Conservation (phyloP, 2,797 vertebrate genomes). For the Oryzias dopingdopingensis region DNA sequence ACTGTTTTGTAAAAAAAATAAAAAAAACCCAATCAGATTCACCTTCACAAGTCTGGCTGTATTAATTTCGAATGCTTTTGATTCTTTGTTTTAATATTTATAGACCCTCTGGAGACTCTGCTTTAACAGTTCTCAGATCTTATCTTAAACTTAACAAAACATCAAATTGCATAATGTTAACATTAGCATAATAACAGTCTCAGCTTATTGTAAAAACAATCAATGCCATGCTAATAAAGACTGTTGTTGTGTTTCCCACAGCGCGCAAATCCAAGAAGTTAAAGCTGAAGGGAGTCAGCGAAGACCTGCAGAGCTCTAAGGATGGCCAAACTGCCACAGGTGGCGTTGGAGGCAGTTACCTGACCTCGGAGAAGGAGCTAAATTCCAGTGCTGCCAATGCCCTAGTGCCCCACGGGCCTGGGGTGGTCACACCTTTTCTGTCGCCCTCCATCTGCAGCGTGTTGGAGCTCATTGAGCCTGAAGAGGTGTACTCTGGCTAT, state of each 20-base stretch:
- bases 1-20: too few relatives aligned
- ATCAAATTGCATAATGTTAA: too few relatives aligned
- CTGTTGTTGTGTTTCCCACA: conserved; percentile 54
- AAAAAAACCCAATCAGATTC: too few relatives aligned
- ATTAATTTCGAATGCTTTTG: too few relatives aligned
- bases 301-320: conserved; percentile 88
- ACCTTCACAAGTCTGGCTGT: too few relatives aligned
- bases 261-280: conserved; percentile 97
- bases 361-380: conserved; percentile 86
- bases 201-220: too few relatives aligned
- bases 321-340: conserved; percentile 75
- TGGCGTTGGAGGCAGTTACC: conserved; percentile 70
- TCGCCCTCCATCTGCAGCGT: conserved; percentile 86
- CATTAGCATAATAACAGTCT: too few relatives aligned
- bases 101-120: too few relatives aligned
- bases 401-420: conserved; percentile 86
- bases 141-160: too few relatives aligned
- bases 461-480: conserved; percentile 94
- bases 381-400: conserved; percentile 82
- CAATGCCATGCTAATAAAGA: conserved; percentile 11
- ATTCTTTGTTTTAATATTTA: too few relatives aligned
- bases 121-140: too few relatives aligned
- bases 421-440: conserved; percentile 82
- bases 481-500: conserved; percentile 92
- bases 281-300: conserved; percentile 91